These are phyloP conservation scores for Napeogenes inachia DNA, from an alignment of 2,888 invertebrate species.

Conservation along the genomic window DNA sequence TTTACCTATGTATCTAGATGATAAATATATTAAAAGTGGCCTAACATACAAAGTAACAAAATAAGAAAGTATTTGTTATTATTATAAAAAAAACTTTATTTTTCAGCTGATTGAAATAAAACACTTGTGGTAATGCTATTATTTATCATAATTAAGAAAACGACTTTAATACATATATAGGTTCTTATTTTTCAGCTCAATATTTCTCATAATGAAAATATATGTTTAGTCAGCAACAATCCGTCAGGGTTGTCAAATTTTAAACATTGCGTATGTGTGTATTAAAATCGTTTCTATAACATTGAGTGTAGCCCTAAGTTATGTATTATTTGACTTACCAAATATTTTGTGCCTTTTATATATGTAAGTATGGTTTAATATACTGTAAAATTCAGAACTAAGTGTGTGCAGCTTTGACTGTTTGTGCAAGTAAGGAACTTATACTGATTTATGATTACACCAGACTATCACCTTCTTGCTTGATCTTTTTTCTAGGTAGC, in stretches of 20 bases:
- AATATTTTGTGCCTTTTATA: slow-evolving; percentile 37
- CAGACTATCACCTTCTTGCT: too few species aligned
- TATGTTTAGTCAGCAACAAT: too few species aligned
- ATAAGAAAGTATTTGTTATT: too few species aligned
- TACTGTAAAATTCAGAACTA: slow-evolving; percentile 14
- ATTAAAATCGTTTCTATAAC: too few species aligned
- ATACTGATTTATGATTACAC: too few species aligned
- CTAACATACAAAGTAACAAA: not conserved
- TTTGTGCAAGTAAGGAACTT: slow-evolving; percentile 11
- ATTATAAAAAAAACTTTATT: too few species aligned
- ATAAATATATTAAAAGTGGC: slow-evolving; percentile 1
- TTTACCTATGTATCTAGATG: not conserved
- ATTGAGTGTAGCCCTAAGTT: slow-evolving; percentile 19
- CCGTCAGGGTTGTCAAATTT: not conserved
- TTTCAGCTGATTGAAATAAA: too few species aligned
- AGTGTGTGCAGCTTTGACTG: slow-evolving; percentile 8
- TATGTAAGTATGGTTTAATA: slow-evolving; percentile 30
- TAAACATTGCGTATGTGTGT: too few species aligned
- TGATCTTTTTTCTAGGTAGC: too few species aligned
- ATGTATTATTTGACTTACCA: slow-evolving; percentile 32
- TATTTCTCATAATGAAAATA: not conserved
- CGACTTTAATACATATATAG: not conserved
- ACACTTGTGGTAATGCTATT: not conserved
- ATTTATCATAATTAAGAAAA: not conserved
- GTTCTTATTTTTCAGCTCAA: not conserved